These are phyloP conservation scores for Troides oblongomaculatus DNA, from an alignment of 2,888 invertebrate species.

Conservation along the genomic window DNA sequence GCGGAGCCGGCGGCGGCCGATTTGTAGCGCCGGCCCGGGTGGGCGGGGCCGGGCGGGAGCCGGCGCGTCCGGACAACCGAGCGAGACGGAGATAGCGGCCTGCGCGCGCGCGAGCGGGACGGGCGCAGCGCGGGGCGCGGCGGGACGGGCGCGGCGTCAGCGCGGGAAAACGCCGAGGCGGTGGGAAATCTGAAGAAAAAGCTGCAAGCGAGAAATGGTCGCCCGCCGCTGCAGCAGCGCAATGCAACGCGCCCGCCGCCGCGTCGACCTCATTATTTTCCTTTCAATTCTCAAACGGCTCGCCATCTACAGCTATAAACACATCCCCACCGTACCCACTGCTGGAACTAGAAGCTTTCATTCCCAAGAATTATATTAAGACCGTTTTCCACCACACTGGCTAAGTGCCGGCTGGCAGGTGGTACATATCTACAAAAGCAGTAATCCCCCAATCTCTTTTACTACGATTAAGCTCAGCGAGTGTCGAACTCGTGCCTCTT, in stretches of 20 bases:
- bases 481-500: no score
- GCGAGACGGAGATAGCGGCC: constrained; percentile 72
- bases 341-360: no score
- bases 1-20: constrained; percentile 73
- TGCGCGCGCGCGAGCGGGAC: constrained; percentile 63
- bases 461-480: no score
- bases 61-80: constrained; percentile 74
- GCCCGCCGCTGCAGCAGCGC: constrained; percentile 31
- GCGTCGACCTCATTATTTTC: not conserved
- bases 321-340: no score
- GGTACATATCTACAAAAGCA: no score
- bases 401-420: no score
- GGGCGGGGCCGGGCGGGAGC: constrained; percentile 75
- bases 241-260: constrained; percentile 35
- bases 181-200: constrained; percentile 73
- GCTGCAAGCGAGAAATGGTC: constrained; percentile 46
- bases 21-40: constrained; percentile 63
- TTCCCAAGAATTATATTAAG: no score
- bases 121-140: constrained; percentile 53
- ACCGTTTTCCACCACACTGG: no score
- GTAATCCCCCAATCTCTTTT: no score
- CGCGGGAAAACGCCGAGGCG: constrained; percentile 63
- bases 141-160: constrained; percentile 58
- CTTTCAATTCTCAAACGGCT: no score
- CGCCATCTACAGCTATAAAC: no score